Base-by-base conservation (phyloP, 2,113 vertebrate genomes). In the Eclectus roratus region DNA sequence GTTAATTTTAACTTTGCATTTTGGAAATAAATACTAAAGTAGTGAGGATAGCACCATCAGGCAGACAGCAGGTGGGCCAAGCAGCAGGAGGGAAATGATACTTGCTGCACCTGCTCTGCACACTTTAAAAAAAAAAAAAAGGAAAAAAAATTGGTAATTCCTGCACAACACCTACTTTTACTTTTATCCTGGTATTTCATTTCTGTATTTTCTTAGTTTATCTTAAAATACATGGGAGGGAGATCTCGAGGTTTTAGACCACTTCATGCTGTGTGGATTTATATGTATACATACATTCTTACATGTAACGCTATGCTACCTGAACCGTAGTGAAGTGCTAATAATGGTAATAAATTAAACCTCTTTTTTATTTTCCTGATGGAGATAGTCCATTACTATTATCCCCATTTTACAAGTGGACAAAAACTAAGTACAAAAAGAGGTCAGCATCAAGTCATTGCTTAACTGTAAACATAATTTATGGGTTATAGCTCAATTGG, bases 21-120 rank as follows among this genome's bases (percentile, higher is more conserved):
- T 81, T 94, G 72, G 43, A 94, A 94, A 84, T 77, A 95, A 96
- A 94, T 88, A 88, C 55, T 78, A 31, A 74, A 89, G 56, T 60
- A 78, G 88, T 74, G 60, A 92, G 53, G 73, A 84, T 52, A 78
- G 80, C 88, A 86, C 72, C 83, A 93, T 94, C 94, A 97, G 96
- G 94, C 88, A 94, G 92, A 94, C 94, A 96, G 96, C 96, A 96
- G 95, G 96, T 95, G 96, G 95, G 95, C 95, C 88, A 80, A 47
- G 72, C 95, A 96, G 96, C 95, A 86, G 95, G 95, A 93, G 92
- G 77, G 86, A 92, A 96, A 96, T 92, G 86, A 92, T 92, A 80
- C 80, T 94, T 95, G 76, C 72, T 56, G 83, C 95, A 96, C 94
- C 96, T 97, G 96, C 60, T 96, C 92, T 64, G 60, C 39, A 78